Base-by-base conservation (phyloP, 1,140 invertebrate species). In the Eurosta solidaginis region DNA sequence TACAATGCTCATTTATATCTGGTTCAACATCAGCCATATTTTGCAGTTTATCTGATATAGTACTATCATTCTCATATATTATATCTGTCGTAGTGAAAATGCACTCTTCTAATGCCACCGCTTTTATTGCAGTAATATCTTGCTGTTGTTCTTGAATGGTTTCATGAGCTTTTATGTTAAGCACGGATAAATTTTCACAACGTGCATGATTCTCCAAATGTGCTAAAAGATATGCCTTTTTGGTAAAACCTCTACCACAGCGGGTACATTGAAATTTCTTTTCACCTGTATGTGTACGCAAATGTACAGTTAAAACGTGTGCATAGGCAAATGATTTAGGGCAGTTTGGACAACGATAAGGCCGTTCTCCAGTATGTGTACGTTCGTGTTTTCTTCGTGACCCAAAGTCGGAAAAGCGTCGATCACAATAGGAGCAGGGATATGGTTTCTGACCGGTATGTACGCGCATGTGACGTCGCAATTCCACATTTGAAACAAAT, bases 341-440 rank as follows among this genome's bases (percentile, higher is more conserved):
- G 83, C 93, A 94, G 0, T 90, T 90, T 0, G 90, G 90, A 77
- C 93, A 94, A 63, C 92, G 90, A 78, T 93, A 94, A 0, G 93
- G 93, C 3, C 92, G 87, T 81, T 94, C 93, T 0, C 95, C 95
- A 2, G 93, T 95, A 84, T 97, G 95, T 14, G 93, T 94, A 12
- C 94, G 88, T 79, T 91, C 90, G 78, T 91, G 90, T 79, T 91
- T 91, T 82, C 90, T 90, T 52, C 90, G 87, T 78, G 89, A 90
- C 40, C 91, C 91, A 81, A 90, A 91, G 81, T 91, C 91, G 0
- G 92, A 92, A 85, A 94, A 94, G 10, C 92, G 87, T 12, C 93
- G 89, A 74, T 92, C 90, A 83, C 93, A 94, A 33, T 92, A 88
- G 49, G 91, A 89, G 80, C 93, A 94, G 81, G 92, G 90, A 86